Evolutionary conservation across 2,888 invertebrate genomes (phyloP).

Genomic region (Stratiomys singularior): DNA sequence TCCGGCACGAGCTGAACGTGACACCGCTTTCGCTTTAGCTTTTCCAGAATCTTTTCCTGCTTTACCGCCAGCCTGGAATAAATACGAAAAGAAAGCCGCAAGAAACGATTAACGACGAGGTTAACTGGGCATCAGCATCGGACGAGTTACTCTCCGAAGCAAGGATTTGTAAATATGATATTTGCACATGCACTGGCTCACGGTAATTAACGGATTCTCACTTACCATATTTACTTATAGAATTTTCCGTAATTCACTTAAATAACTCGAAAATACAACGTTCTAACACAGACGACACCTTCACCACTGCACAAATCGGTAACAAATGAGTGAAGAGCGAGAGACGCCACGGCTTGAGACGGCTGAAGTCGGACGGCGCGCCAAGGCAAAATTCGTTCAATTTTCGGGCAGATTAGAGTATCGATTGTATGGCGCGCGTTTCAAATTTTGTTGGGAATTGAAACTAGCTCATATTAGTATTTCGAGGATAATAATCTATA

Average conservation of each 20-base stretch:
- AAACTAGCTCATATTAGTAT: no score
- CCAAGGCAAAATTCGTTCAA: slow-evolving; percentile 18
- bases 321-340: slow-evolving; percentile 28
- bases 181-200: not conserved
- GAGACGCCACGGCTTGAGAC: slow-evolving; percentile 35
- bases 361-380: not conserved
- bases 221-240: slow-evolving; percentile 32
- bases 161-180: not conserved
- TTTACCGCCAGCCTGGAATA: slow-evolving; percentile 97
- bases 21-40: slow-evolving; percentile 99
- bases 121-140: slow-evolving; percentile 17
- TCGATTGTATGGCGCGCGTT: not conserved
- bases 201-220: not conserved
- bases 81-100: slow-evolving; percentile 42
- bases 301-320: slow-evolving; percentile 33
- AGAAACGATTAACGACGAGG: not conserved
- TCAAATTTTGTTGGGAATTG: not conserved
- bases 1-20: slow-evolving; percentile 98
- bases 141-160: slow-evolving; percentile 7
- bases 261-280: slow-evolving; percentile 35
- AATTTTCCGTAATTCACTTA: not conserved
- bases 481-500: no score
- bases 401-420: slow-evolving; percentile 39
- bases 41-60: slow-evolving; percentile 99
- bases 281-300: slow-evolving; percentile 27